phyloP scores from a whole-genome alignment of 2,888 invertebrate species.

The Allacma fusca region DNA sequence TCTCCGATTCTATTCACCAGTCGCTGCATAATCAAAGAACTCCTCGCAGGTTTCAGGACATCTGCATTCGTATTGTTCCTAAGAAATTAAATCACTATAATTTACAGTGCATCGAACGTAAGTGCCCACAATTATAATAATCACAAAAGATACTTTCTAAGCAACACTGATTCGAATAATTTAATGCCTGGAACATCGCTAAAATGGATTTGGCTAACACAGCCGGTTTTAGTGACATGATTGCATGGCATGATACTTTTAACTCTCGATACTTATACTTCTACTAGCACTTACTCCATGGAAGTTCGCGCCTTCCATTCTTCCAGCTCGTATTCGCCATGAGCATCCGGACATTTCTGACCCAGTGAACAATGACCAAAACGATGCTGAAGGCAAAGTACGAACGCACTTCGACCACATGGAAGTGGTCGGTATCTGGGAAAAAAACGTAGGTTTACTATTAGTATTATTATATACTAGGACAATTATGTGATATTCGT shows the following conservation, averaged over 20 bases:
- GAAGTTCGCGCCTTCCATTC: conserved; percentile 73
- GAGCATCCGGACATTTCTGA: conserved; percentile 77
- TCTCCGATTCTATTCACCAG: conserved; percentile 47
- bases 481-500: too few relatives aligned
- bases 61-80: neutral
- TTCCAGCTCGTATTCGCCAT: conserved; percentile 74
- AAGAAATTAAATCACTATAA: neutral
- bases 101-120: neutral
- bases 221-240: too few relatives aligned
- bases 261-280: too few relatives aligned
- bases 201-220: too few relatives aligned
- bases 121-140: too few relatives aligned
- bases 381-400: conserved; percentile 58
- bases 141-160: too few relatives aligned
- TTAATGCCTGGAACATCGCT: too few relatives aligned
- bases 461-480: too few relatives aligned
- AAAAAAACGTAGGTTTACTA: too few relatives aligned
- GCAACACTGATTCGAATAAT: too few relatives aligned
- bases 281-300: conserved; percentile 43
- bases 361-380: conserved; percentile 73
- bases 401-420: conserved; percentile 52
- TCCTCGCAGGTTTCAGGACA: neutral
- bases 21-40: conserved; percentile 22
- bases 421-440: conserved; percentile 56
- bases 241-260: too few relatives aligned